Evolutionary conservation across 2,888 invertebrate genomes (phyloP).

Genomic region (Drosophila subquinaria): DNA sequence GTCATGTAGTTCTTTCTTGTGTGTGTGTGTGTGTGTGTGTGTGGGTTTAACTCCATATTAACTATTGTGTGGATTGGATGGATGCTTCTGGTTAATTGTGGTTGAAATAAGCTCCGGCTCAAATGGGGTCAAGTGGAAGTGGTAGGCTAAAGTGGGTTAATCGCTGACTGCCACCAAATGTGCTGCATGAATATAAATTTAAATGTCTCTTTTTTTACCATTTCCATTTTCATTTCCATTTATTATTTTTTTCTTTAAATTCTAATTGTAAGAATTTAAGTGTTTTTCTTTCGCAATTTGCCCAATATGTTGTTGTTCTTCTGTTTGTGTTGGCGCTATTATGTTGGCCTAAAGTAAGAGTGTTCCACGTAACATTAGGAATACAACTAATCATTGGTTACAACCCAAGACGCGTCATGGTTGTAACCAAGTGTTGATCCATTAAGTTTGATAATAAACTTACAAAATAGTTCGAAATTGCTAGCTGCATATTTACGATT

Average conservation of each 20-base stretch:
- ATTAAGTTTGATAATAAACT: constrained; percentile 40
- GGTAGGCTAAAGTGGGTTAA: constrained; percentile 28
- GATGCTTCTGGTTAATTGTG: constrained; percentile 40
- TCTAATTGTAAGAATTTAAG: constrained; percentile 54
- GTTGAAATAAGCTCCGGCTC: constrained; percentile 67
- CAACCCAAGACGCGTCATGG: constrained; percentile 26
- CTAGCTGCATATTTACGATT: constrained; percentile 36
- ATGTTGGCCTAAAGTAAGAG: constrained; percentile 69
- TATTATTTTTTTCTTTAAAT: constrained; percentile 23
- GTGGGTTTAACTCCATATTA: constrained; percentile 35
- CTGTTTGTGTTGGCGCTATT: constrained; percentile 54
- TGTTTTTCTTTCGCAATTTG: constrained; percentile 39
- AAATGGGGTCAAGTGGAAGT: constrained; percentile 32
- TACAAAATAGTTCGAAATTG: constrained; percentile 43
- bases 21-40: constrained; percentile 2
- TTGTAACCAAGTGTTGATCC: constrained; percentile 27
- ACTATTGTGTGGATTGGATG: constrained; percentile 53
- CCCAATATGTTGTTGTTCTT: constrained; percentile 43
- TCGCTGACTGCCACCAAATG: constrained; percentile 46
- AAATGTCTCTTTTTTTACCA: constrained; percentile 29
- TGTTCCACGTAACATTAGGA: constrained; percentile 60
- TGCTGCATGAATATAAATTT: constrained; percentile 48
- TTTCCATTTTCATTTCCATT: constrained; percentile 3
- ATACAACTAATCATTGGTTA: constrained; percentile 40
- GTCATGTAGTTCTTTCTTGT: constrained; percentile 50